These are phyloP conservation scores for Crematogaster levior DNA, from an alignment of 2,888 invertebrate genomes.

Conservation along the genomic window DNA sequence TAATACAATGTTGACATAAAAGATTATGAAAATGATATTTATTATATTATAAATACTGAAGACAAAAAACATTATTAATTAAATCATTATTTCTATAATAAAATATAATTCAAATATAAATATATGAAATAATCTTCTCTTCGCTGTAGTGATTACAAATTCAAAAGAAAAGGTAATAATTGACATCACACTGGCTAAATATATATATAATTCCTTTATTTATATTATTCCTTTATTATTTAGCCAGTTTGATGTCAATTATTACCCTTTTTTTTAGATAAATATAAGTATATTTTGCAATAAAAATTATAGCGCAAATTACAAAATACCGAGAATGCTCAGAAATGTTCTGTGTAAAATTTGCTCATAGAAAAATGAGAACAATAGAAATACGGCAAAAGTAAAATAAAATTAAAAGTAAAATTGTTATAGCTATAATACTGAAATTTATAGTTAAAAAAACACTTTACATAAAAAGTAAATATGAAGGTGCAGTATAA, in stretches of 20 bases:
- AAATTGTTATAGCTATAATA: not conserved
- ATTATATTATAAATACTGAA: not conserved
- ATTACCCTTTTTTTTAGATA: no score
- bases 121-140: no score
- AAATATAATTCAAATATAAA: no score
- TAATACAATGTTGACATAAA: not conserved
- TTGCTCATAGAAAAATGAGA: not conserved
- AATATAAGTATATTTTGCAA: conserved; percentile 4
- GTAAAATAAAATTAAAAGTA: not conserved
- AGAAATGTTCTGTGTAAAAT: not conserved
- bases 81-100: conserved; percentile 1
- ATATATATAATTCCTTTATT: no score
- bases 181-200: no score
- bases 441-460: not conserved
- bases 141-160: no score
- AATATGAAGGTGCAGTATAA: not conserved
- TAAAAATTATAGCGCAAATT: not conserved
- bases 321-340: not conserved
- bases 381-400: no score
- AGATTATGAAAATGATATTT: not conserved
- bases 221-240: no score
- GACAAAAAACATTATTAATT: not conserved
- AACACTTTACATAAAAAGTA: not conserved
- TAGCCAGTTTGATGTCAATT: no score
- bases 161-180: no score